Conservation (phyloP, 2,797 vertebrate genomes). For the Setipinna tenuifilis region DNA sequence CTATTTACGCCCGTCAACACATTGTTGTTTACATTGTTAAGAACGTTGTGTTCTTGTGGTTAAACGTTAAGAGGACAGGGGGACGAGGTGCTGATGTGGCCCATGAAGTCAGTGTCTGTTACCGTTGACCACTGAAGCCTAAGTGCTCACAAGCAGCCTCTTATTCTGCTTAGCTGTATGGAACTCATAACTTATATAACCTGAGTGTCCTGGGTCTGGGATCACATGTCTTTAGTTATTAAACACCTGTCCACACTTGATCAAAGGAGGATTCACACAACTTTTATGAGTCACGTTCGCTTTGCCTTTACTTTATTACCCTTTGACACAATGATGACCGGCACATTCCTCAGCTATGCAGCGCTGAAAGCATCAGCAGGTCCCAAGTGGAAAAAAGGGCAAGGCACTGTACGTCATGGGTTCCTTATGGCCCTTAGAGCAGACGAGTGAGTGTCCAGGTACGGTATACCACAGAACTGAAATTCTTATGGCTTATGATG, state of each 20-base stretch:
- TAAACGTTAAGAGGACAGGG: background rate
- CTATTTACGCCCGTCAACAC: conserved; percentile 23
- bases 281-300: conserved; percentile 19
- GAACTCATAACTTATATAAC: conserved; percentile 14
- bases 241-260: conserved; percentile 24
- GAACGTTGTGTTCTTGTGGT: background rate
- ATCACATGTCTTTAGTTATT: conserved; percentile 27
- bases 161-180: background rate
- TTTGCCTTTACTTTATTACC: conserved; percentile 14
- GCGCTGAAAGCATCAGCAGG: background rate
- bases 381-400: background rate
- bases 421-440: background rate
- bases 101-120: background rate
- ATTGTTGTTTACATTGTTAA: conserved; percentile 21
- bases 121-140: background rate
- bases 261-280: conserved; percentile 28
- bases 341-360: conserved; percentile 5
- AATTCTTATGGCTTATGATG: background rate
- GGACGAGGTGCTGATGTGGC: background rate
- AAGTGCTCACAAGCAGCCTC: background rate
- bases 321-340: conserved; percentile 24
- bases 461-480: background rate
- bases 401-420: background rate
- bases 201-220: conserved; percentile 5
- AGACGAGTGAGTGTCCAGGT: background rate